A percentile compares a stretch with the other conserved stretches of the same genome.
These are phyloP conservation scores for Nylanderia fulva DNA, from an alignment of 1,140 invertebrate species.

Conservation along the genomic window DNA sequence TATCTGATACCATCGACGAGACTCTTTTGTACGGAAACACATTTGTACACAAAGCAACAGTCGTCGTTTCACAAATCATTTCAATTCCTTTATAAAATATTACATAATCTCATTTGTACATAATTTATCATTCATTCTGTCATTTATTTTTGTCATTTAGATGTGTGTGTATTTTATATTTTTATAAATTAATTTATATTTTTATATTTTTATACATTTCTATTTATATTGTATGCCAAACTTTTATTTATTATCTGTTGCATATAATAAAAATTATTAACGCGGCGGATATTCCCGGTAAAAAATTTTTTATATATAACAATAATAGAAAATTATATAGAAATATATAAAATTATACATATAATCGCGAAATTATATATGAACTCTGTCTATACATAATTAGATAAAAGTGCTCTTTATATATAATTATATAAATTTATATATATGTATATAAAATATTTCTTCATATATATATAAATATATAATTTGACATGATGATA, in stretches of 20 bases:
- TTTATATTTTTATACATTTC: not conserved
- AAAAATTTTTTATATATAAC: no score
- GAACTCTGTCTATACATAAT: no score
- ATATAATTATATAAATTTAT: no score
- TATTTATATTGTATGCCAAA: not conserved
- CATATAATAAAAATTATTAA: not conserved
- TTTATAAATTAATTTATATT: not conserved
- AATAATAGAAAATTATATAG: no score
- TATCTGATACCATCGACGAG: conserved; percentile 28
- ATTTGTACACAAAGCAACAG: conserved; percentile 29
- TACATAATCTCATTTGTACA: not conserved
- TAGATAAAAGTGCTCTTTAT: no score
- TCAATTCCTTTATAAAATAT: not conserved
- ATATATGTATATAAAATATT: no score
- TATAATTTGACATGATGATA: no score
- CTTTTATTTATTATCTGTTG: not conserved
- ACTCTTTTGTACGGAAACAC: conserved; percentile 27
- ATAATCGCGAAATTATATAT: no score
- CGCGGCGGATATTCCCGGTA: no score
- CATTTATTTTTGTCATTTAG: not conserved
- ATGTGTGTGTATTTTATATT: not conserved
- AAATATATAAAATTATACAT: no score
- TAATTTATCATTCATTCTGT: not conserved
- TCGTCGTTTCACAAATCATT: conserved; percentile 27
- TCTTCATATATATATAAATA: no score